Evolutionary conservation across 1,140 invertebrate species (phyloP), one percentile per base, ranked within the genome.

Genomic region (Drosophila ironensis): DNA sequence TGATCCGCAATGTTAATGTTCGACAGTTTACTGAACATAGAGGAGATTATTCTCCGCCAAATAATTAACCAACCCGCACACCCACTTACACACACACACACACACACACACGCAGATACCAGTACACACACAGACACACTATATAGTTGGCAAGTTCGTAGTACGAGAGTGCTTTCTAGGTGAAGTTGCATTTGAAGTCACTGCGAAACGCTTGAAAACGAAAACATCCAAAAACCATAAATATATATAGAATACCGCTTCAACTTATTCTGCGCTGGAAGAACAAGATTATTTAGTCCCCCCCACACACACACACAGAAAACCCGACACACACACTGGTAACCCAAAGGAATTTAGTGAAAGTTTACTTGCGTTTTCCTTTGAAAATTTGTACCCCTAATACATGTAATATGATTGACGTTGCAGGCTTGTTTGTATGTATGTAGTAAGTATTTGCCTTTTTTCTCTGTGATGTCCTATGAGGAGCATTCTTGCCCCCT

Each of bases 391-490:
- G 68, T 38, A 51, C 48, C 20, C 35, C 25, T 20, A 44, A 42
- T 63, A 74, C 42, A 53, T 68, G 45, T 78, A 53, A 47, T 71
- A 68, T 77, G 50, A 88, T 69, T 63, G 45, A 82, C 54, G 73
- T 88, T 86, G 47, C 86, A 88, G 86, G 78, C 78, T 86, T 84
- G 59, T 78, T 71, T 84, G 74, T 82, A 78, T 84, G 69, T 82
- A 84, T 88, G 75, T 88, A 88, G 86, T 88, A 88, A 88, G 86
- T 88, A 88, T 86, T 80, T 52, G 66, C 75, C 59, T 74, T 63
- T 57, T 68, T 61, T 53, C 48, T 80, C 59, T 77, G 38, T 68
- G 42, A 60, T 56, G 44, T 53, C 30, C 56, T 57, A 35, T 57
- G 52, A 57, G 56, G 56, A 60, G 56, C 56, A 30, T 42, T 57